A percentile compares a stretch with the other conserved stretches of the same genome.
Conservation (phyloP, 2,797 vertebrate species). For the Bovichtus diacanthus region DNA sequence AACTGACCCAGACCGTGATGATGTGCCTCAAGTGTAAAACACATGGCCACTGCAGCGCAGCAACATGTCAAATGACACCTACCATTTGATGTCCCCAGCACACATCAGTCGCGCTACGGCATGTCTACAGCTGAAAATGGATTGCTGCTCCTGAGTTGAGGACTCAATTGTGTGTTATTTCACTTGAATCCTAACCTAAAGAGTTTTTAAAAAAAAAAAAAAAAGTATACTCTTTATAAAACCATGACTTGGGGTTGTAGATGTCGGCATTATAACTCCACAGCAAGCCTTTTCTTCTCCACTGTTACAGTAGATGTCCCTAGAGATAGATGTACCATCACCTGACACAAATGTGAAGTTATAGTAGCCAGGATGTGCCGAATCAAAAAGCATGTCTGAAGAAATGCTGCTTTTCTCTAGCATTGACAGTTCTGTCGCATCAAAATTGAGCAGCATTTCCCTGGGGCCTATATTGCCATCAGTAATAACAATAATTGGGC, state of each 20-base stretch:
- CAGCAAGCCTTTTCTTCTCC: background rate
- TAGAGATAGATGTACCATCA: background rate
- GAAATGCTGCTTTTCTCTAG: background rate
- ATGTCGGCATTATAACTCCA: background rate
- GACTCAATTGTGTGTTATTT: constrained; percentile 12
- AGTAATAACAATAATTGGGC: constrained; percentile 8
- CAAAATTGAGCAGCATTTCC: background rate
- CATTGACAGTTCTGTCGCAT: background rate
- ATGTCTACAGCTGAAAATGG: background rate
- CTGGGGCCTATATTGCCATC: background rate
- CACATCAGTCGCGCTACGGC: background rate
- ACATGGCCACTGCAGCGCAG: background rate
- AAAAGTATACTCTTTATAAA: background rate
- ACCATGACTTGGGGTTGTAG: background rate
- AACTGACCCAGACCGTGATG: constrained; percentile 32
- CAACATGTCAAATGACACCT: constrained; percentile 18
- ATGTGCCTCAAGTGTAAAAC: constrained; percentile 21
- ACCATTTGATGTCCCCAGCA: constrained; percentile 1
- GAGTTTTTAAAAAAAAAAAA: background rate
- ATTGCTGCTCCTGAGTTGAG: background rate
- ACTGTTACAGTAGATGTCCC: background rate
- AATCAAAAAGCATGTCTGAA: background rate
- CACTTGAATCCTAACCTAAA: background rate
- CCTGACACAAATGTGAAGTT: background rate
- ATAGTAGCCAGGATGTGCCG: background rate